phyloP scores from a whole-genome alignment of 2,797 vertebrate genomes.

The Urophycis tenuis region DNA sequence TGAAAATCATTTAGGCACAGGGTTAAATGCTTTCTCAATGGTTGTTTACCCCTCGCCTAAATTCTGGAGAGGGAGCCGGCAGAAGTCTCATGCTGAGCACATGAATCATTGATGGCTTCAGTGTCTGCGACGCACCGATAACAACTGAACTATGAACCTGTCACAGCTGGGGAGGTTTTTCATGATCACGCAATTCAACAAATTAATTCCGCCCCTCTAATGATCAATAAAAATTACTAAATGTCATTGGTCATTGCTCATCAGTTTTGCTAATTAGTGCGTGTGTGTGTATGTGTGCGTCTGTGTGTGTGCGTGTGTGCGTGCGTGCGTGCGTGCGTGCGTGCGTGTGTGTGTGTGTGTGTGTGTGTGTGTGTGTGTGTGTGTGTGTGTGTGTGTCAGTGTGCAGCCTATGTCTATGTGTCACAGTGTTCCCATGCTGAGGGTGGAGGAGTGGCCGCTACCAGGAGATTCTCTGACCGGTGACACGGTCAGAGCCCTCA shows the following conservation, averaged over 20 bases:
- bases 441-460: conserved; percentile 90
- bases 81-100: conserved; percentile 26
- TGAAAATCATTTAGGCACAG: neutral
- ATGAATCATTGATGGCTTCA: conserved; percentile 40
- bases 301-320: neutral
- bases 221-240: neutral
- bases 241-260: neutral
- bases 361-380: conserved; percentile 26
- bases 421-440: conserved; percentile 77
- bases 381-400: conserved; percentile 49
- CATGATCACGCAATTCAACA: neutral
- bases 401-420: conserved; percentile 73
- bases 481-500: conserved; percentile 77
- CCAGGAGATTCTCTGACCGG: conserved; percentile 79
- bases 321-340: conserved; percentile 4
- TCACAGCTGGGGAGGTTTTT: conserved; percentile 30
- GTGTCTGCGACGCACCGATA: conserved; percentile 38
- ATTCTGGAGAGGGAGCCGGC: conserved; percentile 25
- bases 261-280: no score
- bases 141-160: conserved; percentile 33
- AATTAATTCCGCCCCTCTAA: neutral
- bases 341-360: conserved; percentile 6
- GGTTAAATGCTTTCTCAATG: no score
- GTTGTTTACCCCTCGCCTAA: conserved; percentile 28
- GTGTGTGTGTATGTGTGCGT: no score